These are phyloP conservation scores for Camponotus pennsylvanicus DNA, from an alignment of 1,140 invertebrate species.

Conservation along the genomic window DNA sequence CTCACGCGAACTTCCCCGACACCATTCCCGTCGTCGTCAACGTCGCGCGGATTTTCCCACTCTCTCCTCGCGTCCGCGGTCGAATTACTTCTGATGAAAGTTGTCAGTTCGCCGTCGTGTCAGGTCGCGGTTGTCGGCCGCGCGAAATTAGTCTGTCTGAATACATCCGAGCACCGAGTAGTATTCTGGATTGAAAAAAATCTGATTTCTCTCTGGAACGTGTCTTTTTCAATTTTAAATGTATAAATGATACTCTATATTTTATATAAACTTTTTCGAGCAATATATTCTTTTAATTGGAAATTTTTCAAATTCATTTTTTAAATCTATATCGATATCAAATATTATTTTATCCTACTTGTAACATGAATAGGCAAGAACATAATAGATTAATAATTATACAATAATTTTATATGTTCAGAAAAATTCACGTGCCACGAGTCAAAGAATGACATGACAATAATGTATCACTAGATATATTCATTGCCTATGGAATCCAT, in stretches of 20 bases:
- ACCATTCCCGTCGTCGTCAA: slow-evolving; percentile 20
- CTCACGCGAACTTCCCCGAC: not conserved
- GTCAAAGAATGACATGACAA: not conserved
- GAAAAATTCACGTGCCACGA: not conserved
- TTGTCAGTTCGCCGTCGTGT: slow-evolving; percentile 41
- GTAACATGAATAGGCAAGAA: not conserved
- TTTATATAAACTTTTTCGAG: not conserved
- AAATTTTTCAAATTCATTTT: not conserved
- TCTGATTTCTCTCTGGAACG: not conserved
- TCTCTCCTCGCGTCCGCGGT: slow-evolving; percentile 1
- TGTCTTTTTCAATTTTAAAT: not conserved
- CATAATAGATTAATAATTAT: not conserved
- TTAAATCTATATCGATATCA: not conserved
- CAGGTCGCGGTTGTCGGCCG: slow-evolving; percentile 1
- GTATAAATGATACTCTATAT: not conserved
- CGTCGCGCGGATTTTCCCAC: slow-evolving; percentile 37
- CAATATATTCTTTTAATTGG: not conserved
- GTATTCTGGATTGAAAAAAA: not conserved
- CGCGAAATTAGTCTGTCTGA: slow-evolving; percentile 38
- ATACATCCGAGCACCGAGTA: slow-evolving; percentile 3
- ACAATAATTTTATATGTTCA: not conserved
- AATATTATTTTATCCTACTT: slow-evolving; percentile 3
- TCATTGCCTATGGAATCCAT: not conserved
- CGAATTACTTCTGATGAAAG: slow-evolving; percentile 48
- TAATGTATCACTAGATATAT: not conserved